Base-by-base conservation (phyloP, 2,797 vertebrate genomes). In the Anguilla anguilla region DNA sequence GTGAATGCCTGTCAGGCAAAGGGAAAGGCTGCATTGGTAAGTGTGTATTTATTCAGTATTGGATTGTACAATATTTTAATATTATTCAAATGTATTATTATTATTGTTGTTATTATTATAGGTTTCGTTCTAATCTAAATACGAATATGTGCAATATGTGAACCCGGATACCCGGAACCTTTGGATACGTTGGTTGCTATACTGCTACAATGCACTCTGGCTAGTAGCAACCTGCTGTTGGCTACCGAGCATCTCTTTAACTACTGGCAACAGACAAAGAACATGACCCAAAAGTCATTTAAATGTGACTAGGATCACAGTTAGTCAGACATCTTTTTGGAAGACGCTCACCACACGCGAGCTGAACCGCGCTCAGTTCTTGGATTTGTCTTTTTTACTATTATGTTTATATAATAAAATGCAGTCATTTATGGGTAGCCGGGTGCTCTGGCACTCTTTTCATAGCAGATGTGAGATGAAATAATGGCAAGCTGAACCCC, bases 1-100 rank as follows among this genome's bases (percentile, higher is more conserved):
- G 87, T 39, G 90, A 90, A 61, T 90, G 90, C 86, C 84, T 86
- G 35, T 69, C 85, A 25, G 90, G 87, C 57, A 90, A 89, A 85
- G 88, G 85, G 51, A 89, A 88, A 59, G 90, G 87, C 83, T 90
- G 90, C 74, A 85, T 87, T 87, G 90, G 90, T 90, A 87, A 88
- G 90, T n/a, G 83, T 61, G 7, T 84, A 25, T 55, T 67, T 85
- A 61, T 84, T 86, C 25, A 25, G 35, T 55, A 17, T 84, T 28
- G 51, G 74, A 43, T 77, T 72, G 7, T 28, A 31, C 10, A 9
- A 19, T 19, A 72, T 72, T 72, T 35, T 25, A 28, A 69, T 25
- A 25, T 25, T 22, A 25, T 72, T 72, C 57, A 59, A 17, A 46
- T 46, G 43, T 46, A 57, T 72, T 67, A 57, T 57, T 57, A 57